These are phyloP conservation scores for Melanerpes aurifrons DNA, from an alignment of 2,113 vertebrate species.

Conservation along the genomic window DNA sequence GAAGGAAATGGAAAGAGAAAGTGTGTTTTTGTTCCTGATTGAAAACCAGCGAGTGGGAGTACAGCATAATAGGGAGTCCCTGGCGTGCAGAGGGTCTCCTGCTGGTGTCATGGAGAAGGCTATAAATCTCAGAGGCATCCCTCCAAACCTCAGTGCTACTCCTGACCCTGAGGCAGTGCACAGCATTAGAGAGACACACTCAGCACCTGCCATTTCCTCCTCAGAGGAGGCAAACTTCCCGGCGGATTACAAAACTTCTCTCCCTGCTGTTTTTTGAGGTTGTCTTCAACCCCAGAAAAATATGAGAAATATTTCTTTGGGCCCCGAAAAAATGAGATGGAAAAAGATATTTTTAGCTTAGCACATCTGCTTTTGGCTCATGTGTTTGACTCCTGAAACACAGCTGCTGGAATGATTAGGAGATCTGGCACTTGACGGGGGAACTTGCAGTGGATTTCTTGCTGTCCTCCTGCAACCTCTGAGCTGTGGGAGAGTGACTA, in stretches of 20 bases:
- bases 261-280: background rate
- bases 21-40: background rate
- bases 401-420: constrained; percentile 8
- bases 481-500: background rate
- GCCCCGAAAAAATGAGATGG: background rate
- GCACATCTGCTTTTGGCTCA: constrained; percentile 13
- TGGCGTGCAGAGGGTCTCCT: background rate
- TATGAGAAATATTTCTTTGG: background rate
- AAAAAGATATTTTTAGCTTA: constrained; percentile 24
- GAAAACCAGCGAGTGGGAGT: background rate
- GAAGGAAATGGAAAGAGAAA: background rate
- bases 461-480: background rate
- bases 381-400: constrained; percentile 12
- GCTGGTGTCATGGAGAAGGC: background rate
- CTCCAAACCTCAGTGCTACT: background rate
- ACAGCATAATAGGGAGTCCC: background rate
- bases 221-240: background rate
- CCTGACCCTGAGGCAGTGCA: fast-evolving
- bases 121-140: background rate
- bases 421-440: background rate
- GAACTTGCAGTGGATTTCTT: background rate
- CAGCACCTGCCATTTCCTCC: background rate
- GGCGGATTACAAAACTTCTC: background rate
- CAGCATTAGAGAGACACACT: background rate
- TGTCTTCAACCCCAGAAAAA: background rate